Conservation (phyloP, 1,140 invertebrate genomes). For the Drosophila baimaii region DNA sequence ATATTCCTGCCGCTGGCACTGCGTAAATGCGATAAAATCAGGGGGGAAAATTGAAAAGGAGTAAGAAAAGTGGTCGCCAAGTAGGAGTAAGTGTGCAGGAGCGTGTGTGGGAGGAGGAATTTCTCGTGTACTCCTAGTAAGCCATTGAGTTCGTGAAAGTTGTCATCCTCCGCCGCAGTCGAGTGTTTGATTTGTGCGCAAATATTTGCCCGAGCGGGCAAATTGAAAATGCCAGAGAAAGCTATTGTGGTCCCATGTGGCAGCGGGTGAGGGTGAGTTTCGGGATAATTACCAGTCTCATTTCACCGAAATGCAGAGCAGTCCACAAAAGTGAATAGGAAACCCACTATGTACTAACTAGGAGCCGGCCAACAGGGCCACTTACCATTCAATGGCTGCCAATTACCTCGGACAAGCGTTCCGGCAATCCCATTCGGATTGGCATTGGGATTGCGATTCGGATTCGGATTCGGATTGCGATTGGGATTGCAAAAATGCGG, state of each 20-base stretch:
- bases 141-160: slow-evolving; percentile 26
- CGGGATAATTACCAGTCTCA: slow-evolving; percentile 39
- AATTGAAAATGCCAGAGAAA: slow-evolving; percentile 46
- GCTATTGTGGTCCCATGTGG: slow-evolving; percentile 27
- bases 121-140: slow-evolving; percentile 9
- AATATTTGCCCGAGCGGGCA: slow-evolving; percentile 37
- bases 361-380: slow-evolving; percentile 13
- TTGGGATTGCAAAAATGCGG: slow-evolving; percentile 29
- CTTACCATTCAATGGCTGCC: slow-evolving; percentile 38
- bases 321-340: slow-evolving; percentile 20
- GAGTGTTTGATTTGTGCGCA: slow-evolving; percentile 51
- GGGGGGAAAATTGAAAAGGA: slow-evolving; percentile 65
- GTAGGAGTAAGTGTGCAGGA: neutral
- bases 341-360: slow-evolving; percentile 11
- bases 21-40: slow-evolving; percentile 76
- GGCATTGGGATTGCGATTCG: slow-evolving; percentile 13
- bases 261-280: slow-evolving; percentile 23
- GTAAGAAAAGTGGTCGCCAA: slow-evolving; percentile 28
- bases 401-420: slow-evolving; percentile 35
- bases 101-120: neutral
- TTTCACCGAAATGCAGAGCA: slow-evolving; percentile 3
- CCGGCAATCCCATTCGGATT: slow-evolving; percentile 6
- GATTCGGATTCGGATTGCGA: neutral
- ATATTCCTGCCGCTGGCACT: slow-evolving; percentile 36
- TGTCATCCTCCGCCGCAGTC: slow-evolving; percentile 16